phyloP scores from a whole-genome alignment of 2,797 vertebrate genomes.

The Cyprinodon diabolis region DNA sequence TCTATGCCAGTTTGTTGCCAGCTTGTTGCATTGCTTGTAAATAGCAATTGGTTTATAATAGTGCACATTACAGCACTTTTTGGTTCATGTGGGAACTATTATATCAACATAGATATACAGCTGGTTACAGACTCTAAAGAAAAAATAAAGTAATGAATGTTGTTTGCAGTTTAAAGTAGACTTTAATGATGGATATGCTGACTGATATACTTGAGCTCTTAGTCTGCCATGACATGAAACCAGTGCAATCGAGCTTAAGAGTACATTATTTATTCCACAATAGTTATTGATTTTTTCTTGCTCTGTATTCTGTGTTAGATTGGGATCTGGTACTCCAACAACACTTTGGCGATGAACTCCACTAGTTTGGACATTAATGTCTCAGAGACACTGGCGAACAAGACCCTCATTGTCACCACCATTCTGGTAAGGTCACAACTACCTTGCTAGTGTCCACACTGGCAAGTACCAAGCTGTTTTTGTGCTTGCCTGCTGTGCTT shows the following conservation, averaged over 20 bases:
- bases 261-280: conserved; percentile 53
- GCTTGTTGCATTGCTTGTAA: conserved; percentile 56
- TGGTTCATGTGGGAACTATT: conserved; percentile 39
- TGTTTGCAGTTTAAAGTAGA: conserved; percentile 33
- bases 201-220: conserved; percentile 26
- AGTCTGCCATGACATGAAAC: conserved; percentile 30
- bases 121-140: conserved; percentile 25
- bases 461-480: conserved; percentile 34
- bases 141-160: conserved; percentile 33
- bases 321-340: conserved; percentile 93
- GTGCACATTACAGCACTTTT: conserved; percentile 18
- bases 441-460: conserved; percentile 23
- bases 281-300: conserved; percentile 48
- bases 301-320: conserved; percentile 77
- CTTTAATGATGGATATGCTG: conserved; percentile 23
- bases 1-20: conserved; percentile 33
- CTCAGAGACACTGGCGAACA: conserved; percentile 91
- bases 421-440: conserved; percentile 86
- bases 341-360: conserved; percentile 92
- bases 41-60: conserved; percentile 17
- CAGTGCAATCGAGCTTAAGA: conserved; percentile 34
- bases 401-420: conserved; percentile 92
- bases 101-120: conserved; percentile 32
- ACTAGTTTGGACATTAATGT: conserved; percentile 90
- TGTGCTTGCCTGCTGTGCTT: conserved; percentile 24